Percentiles rank a stretch among this genome's conserved stretches.
Evolutionary conservation across 2,797 vertebrate genomes (phyloP).

Genomic region (Peromyscus eremicus): DNA sequence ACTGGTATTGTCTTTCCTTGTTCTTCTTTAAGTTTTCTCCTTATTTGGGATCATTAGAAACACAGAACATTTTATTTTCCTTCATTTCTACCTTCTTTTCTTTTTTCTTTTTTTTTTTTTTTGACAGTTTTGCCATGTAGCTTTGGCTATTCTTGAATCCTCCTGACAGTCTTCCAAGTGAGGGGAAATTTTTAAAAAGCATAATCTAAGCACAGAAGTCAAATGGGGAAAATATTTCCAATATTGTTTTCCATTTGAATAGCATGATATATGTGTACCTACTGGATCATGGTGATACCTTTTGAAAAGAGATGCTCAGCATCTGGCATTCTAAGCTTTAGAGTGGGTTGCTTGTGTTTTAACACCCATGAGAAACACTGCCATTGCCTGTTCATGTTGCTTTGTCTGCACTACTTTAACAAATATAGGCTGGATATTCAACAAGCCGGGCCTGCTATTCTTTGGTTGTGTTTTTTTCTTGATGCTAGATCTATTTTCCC

Average conservation of each 20-base stretch:
- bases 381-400: accelerated
- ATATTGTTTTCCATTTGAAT: neutral
- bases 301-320: neutral
- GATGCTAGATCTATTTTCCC: neutral
- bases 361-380: neutral
- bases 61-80: neutral
- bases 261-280: neutral
- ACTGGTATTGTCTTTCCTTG: neutral
- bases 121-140: neutral
- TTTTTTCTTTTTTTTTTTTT: neutral
- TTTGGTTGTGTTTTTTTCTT: neutral
- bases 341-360: neutral
- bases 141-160: neutral
- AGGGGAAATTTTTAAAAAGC: neutral
- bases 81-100: neutral
- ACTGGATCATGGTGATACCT: neutral
- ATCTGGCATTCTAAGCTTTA: neutral
- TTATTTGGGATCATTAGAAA: neutral
- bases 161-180: neutral
- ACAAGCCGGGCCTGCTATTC: neutral
- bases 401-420: neutral
- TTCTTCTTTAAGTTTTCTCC: neutral
- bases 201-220: neutral
- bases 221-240: slow-evolving; percentile 19
- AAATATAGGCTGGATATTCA: neutral